phyloP scores from a whole-genome alignment of 2,113 vertebrate species.

The Poeciliopsis prolifica region DNA sequence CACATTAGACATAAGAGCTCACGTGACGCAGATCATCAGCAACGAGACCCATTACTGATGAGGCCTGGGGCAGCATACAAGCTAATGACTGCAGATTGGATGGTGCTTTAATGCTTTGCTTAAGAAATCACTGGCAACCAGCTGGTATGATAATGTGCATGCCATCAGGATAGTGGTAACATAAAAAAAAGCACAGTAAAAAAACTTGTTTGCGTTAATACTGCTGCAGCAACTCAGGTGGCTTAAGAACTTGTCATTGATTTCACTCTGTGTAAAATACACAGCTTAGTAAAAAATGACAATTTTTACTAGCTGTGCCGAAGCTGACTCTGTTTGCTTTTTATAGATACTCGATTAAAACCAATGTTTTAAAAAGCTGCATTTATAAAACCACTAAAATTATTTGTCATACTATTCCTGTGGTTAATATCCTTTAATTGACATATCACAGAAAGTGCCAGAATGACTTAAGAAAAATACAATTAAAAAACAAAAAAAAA shows the following conservation, averaged over 20 bases:
- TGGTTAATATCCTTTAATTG: no score
- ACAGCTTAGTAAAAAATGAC: not conserved
- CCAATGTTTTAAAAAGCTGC: no score
- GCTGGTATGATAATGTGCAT: constrained; percentile 57
- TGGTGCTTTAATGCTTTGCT: constrained; percentile 67
- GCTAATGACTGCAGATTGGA: constrained; percentile 72
- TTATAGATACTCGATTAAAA: no score
- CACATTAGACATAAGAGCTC: constrained; percentile 68
- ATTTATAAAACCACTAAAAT: no score
- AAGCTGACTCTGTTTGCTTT: no score
- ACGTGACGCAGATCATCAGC: constrained; percentile 67
- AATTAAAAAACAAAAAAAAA: no score
- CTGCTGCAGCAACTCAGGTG: constrained; percentile 34
- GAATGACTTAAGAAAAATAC: no score
- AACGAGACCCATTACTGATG: constrained; percentile 68
- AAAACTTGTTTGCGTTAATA: constrained; percentile 41
- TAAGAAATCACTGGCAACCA: constrained; percentile 59
- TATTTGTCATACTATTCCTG: no score
- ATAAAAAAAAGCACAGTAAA: constrained; percentile 56
- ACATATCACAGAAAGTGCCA: no score
- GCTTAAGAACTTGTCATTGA: constrained; percentile 21
- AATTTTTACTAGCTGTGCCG: not conserved
- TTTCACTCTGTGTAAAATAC: constrained; percentile 1
- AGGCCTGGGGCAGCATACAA: constrained; percentile 54
- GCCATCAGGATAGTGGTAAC: constrained; percentile 29